These are phyloP conservation scores for Eptesicus fuscus DNA, from an alignment of 2,113 vertebrate genomes.

Conservation along the genomic window DNA sequence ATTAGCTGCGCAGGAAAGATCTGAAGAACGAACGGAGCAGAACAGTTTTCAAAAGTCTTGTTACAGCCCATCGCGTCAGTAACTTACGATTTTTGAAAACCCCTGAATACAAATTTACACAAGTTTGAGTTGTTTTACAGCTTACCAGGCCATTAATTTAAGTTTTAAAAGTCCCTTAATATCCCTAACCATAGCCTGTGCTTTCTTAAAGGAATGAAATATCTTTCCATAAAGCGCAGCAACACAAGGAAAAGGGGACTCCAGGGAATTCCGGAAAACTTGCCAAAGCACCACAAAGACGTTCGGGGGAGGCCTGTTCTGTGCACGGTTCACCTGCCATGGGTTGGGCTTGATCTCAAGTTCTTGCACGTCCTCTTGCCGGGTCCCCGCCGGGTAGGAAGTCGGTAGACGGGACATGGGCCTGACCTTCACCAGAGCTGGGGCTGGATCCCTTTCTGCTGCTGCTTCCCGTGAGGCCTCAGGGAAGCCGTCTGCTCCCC, in stretches of 20 bases:
- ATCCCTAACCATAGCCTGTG: constrained; percentile 67
- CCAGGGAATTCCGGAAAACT: constrained; percentile 64
- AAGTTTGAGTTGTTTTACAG: constrained; percentile 74
- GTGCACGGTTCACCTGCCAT: neutral
- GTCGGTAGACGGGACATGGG: neutral
- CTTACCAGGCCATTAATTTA: constrained; percentile 74
- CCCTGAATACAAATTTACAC: constrained; percentile 68
- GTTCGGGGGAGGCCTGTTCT: neutral
- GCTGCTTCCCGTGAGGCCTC: neutral
- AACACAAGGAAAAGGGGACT: constrained; percentile 61
- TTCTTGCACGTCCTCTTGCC: neutral
- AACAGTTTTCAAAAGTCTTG: constrained; percentile 73
- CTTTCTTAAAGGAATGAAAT: constrained; percentile 50
- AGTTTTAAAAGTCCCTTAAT: constrained; percentile 70
- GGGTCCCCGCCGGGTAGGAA: neutral
- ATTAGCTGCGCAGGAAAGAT: constrained; percentile 62
- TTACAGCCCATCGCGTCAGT: constrained; percentile 70
- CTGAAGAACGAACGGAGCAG: constrained; percentile 62
- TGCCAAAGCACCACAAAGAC: neutral
- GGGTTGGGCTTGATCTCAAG: neutral
- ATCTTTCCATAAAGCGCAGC: constrained; percentile 58
- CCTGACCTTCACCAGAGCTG: neutral
- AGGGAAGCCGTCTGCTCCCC: neutral
- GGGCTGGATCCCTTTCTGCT: neutral
- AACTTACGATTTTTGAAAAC: constrained; percentile 76